Percentiles rank a stretch among this genome's conserved stretches.
Evolutionary conservation across 2,888 invertebrate genomes (phyloP).

Genomic region (Keiferia lycopersicella): DNA sequence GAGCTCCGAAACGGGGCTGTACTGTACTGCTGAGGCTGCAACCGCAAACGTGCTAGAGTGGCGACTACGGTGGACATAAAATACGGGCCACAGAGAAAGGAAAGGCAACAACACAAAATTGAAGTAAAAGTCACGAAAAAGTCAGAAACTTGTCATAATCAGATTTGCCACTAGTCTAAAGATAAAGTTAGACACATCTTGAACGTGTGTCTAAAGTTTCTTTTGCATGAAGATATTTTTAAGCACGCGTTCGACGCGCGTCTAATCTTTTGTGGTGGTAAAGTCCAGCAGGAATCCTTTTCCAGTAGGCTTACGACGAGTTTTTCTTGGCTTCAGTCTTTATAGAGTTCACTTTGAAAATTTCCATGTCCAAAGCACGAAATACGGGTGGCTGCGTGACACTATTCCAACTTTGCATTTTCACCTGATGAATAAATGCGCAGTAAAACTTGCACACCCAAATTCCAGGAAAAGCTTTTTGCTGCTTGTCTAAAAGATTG

Average conservation of each 20-base stretch:
- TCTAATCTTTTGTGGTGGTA: no score
- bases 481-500: background rate
- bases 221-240: no score
- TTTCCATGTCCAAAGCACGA: background rate
- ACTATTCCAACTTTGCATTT: conserved; percentile 11
- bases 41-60: conserved; percentile 41
- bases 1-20: background rate
- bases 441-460: background rate
- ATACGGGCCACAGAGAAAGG: background rate
- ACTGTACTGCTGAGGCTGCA: conserved; percentile 39
- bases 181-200: no score
- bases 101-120: background rate
- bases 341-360: no score
- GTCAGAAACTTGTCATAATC: no score
- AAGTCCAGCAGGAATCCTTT: no score
- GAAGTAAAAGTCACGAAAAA: background rate
- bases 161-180: no score
- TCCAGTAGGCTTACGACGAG: no score
- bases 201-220: no score
- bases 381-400: conserved; percentile 14
- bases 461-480: background rate
- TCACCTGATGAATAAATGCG: conserved; percentile 18
- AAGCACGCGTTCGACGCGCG: no score
- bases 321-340: no score
- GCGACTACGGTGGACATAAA: conserved; percentile 21